phyloP scores from a whole-genome alignment of 2,113 vertebrate genomes.

The Actinemys pallida region DNA sequence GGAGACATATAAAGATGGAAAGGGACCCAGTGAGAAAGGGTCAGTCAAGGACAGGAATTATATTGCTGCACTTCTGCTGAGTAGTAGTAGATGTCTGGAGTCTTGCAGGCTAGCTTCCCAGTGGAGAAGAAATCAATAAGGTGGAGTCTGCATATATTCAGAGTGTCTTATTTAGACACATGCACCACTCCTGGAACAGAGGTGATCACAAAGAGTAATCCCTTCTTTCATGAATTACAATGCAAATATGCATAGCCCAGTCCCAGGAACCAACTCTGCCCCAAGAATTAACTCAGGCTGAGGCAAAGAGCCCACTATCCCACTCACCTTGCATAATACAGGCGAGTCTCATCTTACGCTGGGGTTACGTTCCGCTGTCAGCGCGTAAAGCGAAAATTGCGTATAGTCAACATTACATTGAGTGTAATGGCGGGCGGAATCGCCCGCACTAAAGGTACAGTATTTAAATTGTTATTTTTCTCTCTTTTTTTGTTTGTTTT shows the following conservation, averaged over 20 bases:
- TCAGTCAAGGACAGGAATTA: slow-evolving; percentile 40
- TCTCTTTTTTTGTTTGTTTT: too few relatives aligned
- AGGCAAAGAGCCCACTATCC: not conserved
- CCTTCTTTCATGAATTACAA: not conserved
- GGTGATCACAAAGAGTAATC: slow-evolving; percentile 9
- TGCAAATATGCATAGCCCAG: not conserved
- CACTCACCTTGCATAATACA: fast-evolving
- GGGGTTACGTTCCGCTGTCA: too few relatives aligned
- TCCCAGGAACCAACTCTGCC: not conserved
- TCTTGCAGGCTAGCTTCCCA: not conserved
- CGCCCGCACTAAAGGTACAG: too few relatives aligned
- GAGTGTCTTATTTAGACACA: slow-evolving; percentile 19
- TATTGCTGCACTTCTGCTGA: not conserved
- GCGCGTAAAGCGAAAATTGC: too few relatives aligned
- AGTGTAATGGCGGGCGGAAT: too few relatives aligned
- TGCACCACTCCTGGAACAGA: not conserved
- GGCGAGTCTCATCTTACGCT: too few relatives aligned
- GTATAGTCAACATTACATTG: too few relatives aligned
- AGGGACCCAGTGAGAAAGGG: slow-evolving; percentile 2
- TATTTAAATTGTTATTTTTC: too few relatives aligned
- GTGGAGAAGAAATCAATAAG: not conserved
- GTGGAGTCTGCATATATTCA: slow-evolving; percentile 7
- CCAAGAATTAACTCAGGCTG: not conserved
- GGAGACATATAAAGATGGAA: not conserved
- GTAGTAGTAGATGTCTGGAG: slow-evolving; percentile 5